Evolutionary conservation across 2,797 vertebrate genomes (phyloP), one percentile per base, ranked within the genome.

Genomic region (Octomys mimax): DNA sequence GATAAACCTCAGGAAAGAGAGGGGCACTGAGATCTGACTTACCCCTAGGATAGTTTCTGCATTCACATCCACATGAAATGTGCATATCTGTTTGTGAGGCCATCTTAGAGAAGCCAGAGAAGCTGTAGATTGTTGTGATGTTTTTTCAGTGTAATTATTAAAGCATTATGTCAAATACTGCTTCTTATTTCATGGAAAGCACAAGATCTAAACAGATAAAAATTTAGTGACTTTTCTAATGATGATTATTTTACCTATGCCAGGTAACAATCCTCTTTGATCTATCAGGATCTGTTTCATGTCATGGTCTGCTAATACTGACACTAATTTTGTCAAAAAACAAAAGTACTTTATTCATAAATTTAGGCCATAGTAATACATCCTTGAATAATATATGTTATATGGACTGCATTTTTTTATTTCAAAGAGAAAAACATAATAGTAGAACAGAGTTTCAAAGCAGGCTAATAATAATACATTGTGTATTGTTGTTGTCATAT

Each of bases 251-350:
- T 68, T 70, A 80, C 57, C 13, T 92, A 9, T 28, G 75, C 66
- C 49, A 14, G 71, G 26, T 33, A 83, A 57, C 61, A 39, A n/a
- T 86, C 39, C 11, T n/a, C 46, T 91, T 42, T 7, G 22, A 28
- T 36, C 6, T 78, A 3, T 68, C 2, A 33, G 61, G 6, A 9
- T 73, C 62, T 88, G 4, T 62, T 64, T 33, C 88, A 33, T 64
- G 28, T 78, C 79, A 73, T 33, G 13, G 62, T 46, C 70, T 70
- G 46, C n/a, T 89, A 28, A 24, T 16, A 87, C 2, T 2, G 16
- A 39, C 13, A 59, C 5, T 57, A 73, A 79, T 61, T 78, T 46
- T 83, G 81, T 62, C 26, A 54, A 73, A 86, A 96, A 91, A 92
- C n/a, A 61, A 52, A 81, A 59, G 7, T 13, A 62, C 16, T 33